Base-by-base conservation (phyloP, 1,140 invertebrate species). In the Atopsyche davidsoni region DNA sequence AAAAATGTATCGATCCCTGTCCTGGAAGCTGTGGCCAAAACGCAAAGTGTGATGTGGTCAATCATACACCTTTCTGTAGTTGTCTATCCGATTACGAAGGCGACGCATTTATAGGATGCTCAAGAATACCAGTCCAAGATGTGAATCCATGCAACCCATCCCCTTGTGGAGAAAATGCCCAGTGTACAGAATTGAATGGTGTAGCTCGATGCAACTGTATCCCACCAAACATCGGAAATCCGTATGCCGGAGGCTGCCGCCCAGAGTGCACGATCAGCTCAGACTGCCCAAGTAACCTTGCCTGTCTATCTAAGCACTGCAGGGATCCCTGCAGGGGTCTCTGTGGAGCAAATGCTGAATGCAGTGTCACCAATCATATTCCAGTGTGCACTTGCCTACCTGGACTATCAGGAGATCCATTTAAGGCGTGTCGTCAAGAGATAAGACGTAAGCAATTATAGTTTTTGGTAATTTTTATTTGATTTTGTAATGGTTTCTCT, bases 271-370 rank as follows among this genome's bases (percentile, higher is more conserved):
- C 85, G 1, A 78, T 83, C 48, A 88, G 86, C 65, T 79, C 84
- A 1, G 89, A 94, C 57, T 95, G 92, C 66, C 76, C 86, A 0
- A 83, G 81, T 57, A 75, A 87, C 59, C 65, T 89, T 34, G 82
- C 87, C 23, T 95, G 92, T 66, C 72, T 91, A 23, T 85, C 87
- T 53, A 84, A 89, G 58, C 82, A 89, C 59, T 95, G 91, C 60
- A 73, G 87, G 55, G 84, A 93, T 75, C 90, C 90, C n/a, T 94
- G 91, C 64, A 83, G 80, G 45, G 87, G 89, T 22, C 77, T 89
- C 34, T 94, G 91, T 64, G 90, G 90, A 21, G 63, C 77, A 0
- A 90, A 91, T 62, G 87, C 89, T 2, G 81, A 88, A 63, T 93
- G 90, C 62, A 75, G 76, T 46, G 87, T 92, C 0, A 81, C 85